Evolutionary conservation across 2,113 vertebrate species (phyloP), one percentile per base, ranked within the genome.

Genomic region (Dicaeum eximium): DNA sequence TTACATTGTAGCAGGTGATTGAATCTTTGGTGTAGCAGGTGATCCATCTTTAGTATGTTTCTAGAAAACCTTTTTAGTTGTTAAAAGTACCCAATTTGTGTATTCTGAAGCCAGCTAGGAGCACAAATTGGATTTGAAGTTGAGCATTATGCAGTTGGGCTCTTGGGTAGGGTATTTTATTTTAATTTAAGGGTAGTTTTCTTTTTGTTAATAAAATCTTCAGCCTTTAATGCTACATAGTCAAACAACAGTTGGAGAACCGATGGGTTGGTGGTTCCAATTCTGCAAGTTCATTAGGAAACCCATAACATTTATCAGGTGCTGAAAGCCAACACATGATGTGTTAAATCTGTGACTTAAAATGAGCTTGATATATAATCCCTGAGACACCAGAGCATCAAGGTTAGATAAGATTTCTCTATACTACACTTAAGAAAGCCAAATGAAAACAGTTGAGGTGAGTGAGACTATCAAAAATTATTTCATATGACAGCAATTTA

Each of bases 341-440:
- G 84, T 94, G 84, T 92, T 81, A 94, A 95, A 95, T 72, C 87
- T 88, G 58, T 82, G 93, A 92, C 93, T 95, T 95, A 85, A 87
- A 91, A 80, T 77, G 66, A 81, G 20, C 48, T 77, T 86, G 91
- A 90, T 91, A 40, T 85, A 73, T 91, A 92, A 94, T 80, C 50
- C 66, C 54, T 66, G 73, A 91, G 70, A 95, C 58, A 87, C 60
- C 42, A 87, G 50, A 91, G 38, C 70, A 87, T 86, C 89, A 77
- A 93, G 90, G 84, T 15, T 93, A 67, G 79, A 73, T 95, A 74
- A 97, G 87, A 67, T 90, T 92, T 88, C 83, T 74, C 64, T 72
- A 56, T 69, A 60, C 81, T 31, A 21, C 47, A 86, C 61, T 96
- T 86, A 90, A 86, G 88, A 80, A 94, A 93, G 48, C 31, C 78